Conservation (phyloP, 2,888 invertebrate species). For the Catocala nupta region DNA sequence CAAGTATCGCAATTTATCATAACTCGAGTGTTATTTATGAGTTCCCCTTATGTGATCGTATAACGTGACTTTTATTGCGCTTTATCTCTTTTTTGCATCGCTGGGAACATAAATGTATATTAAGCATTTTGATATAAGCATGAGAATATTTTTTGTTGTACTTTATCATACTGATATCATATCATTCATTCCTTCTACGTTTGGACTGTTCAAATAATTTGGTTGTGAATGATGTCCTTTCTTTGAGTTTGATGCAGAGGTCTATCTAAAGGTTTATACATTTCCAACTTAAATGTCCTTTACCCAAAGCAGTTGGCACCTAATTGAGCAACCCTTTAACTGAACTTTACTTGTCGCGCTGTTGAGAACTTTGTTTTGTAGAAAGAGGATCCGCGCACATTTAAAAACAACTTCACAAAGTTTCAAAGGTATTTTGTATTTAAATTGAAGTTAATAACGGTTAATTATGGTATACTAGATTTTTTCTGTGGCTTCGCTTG, state of each 20-base stretch:
- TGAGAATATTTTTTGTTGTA: neutral
- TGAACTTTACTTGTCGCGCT: constrained; percentile 9
- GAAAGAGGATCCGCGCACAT: neutral
- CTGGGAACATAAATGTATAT: neutral
- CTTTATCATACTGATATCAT: no score
- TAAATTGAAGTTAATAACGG: no score
- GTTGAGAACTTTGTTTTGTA: constrained; percentile 6
- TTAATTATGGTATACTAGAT: no score
- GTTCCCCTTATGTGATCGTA: constrained; percentile 1
- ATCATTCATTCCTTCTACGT: no score
- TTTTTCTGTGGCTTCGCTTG: no score
- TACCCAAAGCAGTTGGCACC: constrained; percentile 8
- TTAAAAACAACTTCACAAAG: neutral
- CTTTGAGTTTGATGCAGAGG: neutral
- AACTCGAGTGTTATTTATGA: constrained; percentile 45
- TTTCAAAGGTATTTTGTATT: no score
- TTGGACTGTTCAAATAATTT: no score
- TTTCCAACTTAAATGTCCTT: neutral
- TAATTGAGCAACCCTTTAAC: constrained; percentile 12
- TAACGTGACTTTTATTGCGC: constrained; percentile 20
- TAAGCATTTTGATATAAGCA: no score
- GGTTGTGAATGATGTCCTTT: neutral
- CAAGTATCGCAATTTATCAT: constrained; percentile 39
- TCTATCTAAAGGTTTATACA: constrained; percentile 1
- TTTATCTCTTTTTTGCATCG: constrained; percentile 8